phyloP scores from a whole-genome alignment of 2,113 vertebrate genomes.

The Anthoscopus minutus region DNA sequence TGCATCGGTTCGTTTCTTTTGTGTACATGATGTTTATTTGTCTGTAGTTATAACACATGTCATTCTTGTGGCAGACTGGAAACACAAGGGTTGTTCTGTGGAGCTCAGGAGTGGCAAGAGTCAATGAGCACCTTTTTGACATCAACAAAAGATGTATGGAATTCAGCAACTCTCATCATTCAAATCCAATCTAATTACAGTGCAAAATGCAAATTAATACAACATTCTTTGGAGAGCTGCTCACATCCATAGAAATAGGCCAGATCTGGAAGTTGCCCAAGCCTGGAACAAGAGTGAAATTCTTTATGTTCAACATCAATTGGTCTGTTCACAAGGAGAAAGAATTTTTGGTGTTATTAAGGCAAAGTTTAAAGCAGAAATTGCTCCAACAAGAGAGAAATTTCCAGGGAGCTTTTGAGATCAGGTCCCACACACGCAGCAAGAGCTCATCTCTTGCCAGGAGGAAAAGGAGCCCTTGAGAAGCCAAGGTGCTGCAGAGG shows the following conservation, averaged over 20 bases:
- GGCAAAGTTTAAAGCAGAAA: neutral
- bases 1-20: neutral
- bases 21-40: neutral
- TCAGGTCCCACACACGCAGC: neutral
- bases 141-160: neutral
- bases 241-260: neutral
- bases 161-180: neutral
- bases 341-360: neutral
- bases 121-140: neutral
- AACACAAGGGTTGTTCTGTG: neutral
- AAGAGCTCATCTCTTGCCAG: neutral
- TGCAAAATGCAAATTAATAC: neutral
- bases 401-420: neutral
- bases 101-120: neutral
- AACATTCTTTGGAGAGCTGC: neutral
- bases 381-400: neutral
- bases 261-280: neutral
- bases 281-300: neutral
- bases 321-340: neutral
- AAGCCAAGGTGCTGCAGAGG: neutral
- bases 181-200: neutral
- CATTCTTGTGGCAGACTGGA: neutral
- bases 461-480: neutral
- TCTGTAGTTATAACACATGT: neutral
- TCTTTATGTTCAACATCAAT: neutral